Evolutionary conservation across 1,140 invertebrate species (phyloP), one percentile per base, ranked within the genome.

Genomic region (Orius laevigatus): DNA sequence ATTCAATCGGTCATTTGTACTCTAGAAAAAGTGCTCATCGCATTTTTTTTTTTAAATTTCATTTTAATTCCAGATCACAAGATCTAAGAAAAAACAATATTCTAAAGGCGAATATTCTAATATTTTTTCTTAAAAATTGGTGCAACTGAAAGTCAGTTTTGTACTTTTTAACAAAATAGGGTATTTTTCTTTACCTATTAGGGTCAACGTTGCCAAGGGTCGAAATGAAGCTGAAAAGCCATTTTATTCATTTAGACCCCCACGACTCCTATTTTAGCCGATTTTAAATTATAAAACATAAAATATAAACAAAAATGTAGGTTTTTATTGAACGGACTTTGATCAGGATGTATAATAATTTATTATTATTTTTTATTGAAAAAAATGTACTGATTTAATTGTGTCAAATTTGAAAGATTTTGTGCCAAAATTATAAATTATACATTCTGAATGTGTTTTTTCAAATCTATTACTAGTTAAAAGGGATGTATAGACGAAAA

Each of bases 61-160:
- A 25, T 3, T 25, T 25, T 25, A 25, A 25, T 25, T 25, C 25
- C 3, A 25, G 25, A 25, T 25, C 25, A 25, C 3, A 25, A 25
- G 25, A 25, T 25, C 25, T 25, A 25, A 11, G 18, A 14, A 42
- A 42, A 42, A 42, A 14, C 11, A 42, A 42, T 42, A 42, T 42
- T 42, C 40, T 42, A 42, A 42, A 42, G 40, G 18, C 40, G 40
- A 42, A 42, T 42, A 42, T 42, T 42, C 40, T 42, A 42, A 42
- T 42, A 42, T 42, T 42, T 42, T 42, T 19, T 18, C 18, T 19
- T 11, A 42, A 42, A 42, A 42, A 16, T 16, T 16, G 15, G 36
- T 38, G 36, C 36, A 16, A 38, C 36, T 38, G 36, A 38, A 16
- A 38, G 36, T n/a, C 15, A 16, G 15, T 16, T 38, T 38, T 38